Evolutionary conservation across 2,797 vertebrate species (phyloP).

Genomic region (Tachyglossus aculeatus): DNA sequence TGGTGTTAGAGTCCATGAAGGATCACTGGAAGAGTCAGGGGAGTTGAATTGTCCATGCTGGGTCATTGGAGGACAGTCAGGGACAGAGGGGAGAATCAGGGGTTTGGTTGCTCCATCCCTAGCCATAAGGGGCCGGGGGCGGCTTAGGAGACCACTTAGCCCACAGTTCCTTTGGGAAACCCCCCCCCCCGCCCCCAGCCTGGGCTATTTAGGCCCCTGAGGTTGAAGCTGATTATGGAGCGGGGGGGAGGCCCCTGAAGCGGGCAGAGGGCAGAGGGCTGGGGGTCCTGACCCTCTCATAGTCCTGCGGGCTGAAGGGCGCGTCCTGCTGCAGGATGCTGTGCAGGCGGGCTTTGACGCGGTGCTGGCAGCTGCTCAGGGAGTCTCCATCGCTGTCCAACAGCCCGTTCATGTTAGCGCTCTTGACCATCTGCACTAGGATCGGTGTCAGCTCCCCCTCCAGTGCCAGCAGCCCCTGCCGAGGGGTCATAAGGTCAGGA

Average conservation of each 20-base stretch:
- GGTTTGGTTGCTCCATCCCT: no score
- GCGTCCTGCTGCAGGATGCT: constrained; percentile 95
- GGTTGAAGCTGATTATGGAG: constrained; percentile 10
- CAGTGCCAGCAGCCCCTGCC: constrained; percentile 92
- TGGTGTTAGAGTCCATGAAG: no score
- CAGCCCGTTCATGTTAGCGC: constrained; percentile 98
- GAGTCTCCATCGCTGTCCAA: constrained; percentile 96
- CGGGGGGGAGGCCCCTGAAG: background rate
- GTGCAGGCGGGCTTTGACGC: constrained; percentile 91
- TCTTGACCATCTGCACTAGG: constrained; percentile 99
- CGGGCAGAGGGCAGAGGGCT: background rate
- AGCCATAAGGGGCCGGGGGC: no score
- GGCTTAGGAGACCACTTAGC: no score
- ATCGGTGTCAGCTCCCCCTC: constrained; percentile 98
- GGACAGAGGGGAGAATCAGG: no score
- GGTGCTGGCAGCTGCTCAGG: constrained; percentile 93
- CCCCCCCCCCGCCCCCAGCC: no score
- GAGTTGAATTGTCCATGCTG: no score
- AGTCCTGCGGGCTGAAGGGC: constrained; percentile 88
- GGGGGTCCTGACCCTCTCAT: constrained; percentile 81
- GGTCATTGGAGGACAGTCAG: no score
- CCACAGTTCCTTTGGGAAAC: no score
- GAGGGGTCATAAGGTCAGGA: constrained; percentile 6
- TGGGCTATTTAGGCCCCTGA: no score
- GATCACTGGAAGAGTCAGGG: no score